Base-by-base conservation (phyloP, 2,113 vertebrate genomes). In the Tetraodon nigroviridis region DNA sequence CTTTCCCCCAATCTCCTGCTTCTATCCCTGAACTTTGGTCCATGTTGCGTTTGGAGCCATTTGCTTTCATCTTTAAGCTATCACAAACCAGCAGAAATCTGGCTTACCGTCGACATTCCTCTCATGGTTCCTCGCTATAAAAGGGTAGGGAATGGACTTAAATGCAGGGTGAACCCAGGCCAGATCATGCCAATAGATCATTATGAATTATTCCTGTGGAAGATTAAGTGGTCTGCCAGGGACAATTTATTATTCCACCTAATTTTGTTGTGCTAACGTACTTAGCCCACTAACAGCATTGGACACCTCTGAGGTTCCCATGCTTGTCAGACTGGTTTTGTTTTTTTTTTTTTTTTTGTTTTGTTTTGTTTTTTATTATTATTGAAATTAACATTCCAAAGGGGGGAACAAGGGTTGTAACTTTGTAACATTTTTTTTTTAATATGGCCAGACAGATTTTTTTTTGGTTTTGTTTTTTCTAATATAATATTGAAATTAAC, bases 21-120 rank as follows among this genome's bases (percentile, higher is more conserved):
- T 3, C 4, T 62, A 60, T 51, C 27, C 4, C 24, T 27, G 13
- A 53, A 51, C 15, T 51, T 70, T 55, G 37, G 18, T 54, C 29
- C 51, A 55, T 2, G 14, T 8, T 67, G 45, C 53, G 46, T 70
- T 70, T 61, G 17, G 59, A 57, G 49, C 47, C 44, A 27, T 13
- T 60, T 14, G 60, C 21, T 58, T 63, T 62, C 50, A 78, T 61
- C 69, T 64, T 71, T 72, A 53, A 56, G 58, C 32, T 51, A 48
- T 63, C 51, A 54, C 51, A 22, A 76, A 77, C 54, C 55, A 56
- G 65, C 59, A 62, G 61, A 67, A 63, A 58, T 64, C 55, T 73
- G 67, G 52, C 71, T 13, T 62, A 59, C 20, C 15, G 7, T 44
- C 49, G 64, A 11, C 63, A 83, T 76, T 77, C 76, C 58, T 75